Evolutionary conservation across 2,797 vertebrate species (phyloP).

Genomic region (Myotis vivesi): DNA sequence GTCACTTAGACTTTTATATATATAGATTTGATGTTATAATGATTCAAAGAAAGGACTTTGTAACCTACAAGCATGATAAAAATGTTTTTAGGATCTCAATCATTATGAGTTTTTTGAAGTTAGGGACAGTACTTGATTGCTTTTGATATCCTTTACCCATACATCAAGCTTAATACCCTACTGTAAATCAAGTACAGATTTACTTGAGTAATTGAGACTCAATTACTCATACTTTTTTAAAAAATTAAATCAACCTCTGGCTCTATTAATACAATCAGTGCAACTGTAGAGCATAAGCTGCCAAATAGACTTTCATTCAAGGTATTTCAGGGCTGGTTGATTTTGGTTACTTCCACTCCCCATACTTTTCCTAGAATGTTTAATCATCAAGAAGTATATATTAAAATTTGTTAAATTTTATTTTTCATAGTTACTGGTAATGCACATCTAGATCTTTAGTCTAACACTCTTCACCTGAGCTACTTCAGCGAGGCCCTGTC

Average conservation of each 20-base stretch:
- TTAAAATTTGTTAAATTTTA: neutral
- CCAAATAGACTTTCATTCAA: neutral
- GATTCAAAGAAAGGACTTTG: neutral
- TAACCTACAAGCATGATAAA: neutral
- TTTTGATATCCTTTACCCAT: neutral
- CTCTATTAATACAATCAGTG: neutral
- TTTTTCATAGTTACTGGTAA: neutral
- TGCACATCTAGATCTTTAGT: neutral
- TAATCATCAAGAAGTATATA: neutral
- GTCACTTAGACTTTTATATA: neutral
- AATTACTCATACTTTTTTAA: neutral
- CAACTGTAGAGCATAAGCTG: neutral
- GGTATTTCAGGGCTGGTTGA: neutral
- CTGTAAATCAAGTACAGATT: neutral
- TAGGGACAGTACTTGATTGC: neutral
- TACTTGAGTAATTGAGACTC: neutral
- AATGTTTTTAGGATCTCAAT: neutral
- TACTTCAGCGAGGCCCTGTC: neutral
- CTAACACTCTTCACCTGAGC: neutral
- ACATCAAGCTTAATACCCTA: neutral
- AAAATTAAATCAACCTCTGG: neutral
- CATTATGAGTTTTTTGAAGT: neutral
- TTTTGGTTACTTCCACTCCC: neutral
- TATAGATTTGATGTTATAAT: neutral
- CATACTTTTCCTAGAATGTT: neutral